Evolutionary conservation across 2,113 vertebrate genomes (phyloP).

Genomic region (Brachyhypopomus occidentalis): DNA sequence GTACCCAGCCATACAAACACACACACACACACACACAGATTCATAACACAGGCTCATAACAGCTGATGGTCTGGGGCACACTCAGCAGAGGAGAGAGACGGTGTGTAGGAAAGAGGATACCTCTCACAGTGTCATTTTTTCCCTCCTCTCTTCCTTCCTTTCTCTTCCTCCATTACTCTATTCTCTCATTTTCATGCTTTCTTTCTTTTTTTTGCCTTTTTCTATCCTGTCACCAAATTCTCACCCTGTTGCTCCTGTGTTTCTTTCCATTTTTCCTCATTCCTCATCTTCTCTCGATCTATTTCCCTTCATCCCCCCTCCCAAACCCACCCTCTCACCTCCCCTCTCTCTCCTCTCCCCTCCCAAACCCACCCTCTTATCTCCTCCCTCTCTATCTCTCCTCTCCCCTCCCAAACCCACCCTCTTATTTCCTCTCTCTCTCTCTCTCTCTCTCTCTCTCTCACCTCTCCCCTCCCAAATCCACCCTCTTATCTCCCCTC

Average conservation of each 20-base stretch:
- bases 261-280: background rate
- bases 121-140: constrained; percentile 24
- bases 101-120: constrained; percentile 12
- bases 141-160: constrained; percentile 4
- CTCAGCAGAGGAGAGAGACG: constrained; percentile 23
- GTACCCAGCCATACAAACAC: background rate
- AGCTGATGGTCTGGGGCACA: background rate
- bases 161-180: background rate
- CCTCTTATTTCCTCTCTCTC: background rate
- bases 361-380: too few species aligned
- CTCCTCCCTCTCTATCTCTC: too few species aligned
- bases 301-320: background rate
- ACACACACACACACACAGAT: background rate
- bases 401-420: background rate
- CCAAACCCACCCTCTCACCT: background rate
- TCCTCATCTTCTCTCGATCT: background rate
- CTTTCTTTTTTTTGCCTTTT: background rate
- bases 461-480: background rate
- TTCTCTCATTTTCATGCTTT: background rate
- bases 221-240: background rate
- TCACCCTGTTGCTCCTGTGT: background rate
- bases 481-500: background rate
- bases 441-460: background rate
- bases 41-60: background rate
- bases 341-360: background rate